A percentile compares a stretch with the other conserved stretches of the same genome.
These are phyloP conservation scores for Chrysomallon squamiferum DNA, from an alignment of 1,140 invertebrate species.

Conservation along the genomic window DNA sequence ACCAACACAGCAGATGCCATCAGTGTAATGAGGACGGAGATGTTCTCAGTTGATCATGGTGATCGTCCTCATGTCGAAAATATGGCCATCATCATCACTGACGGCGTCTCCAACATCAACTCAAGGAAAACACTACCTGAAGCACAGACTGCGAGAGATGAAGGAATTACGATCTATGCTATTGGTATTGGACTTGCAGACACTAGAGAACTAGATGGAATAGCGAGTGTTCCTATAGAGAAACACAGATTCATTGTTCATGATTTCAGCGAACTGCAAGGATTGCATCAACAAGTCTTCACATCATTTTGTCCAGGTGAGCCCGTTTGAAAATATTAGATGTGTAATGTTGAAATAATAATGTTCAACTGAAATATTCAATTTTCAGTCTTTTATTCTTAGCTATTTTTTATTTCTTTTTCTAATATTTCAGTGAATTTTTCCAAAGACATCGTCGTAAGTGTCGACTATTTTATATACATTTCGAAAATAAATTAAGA, in stretches of 20 bases:
- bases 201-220: conserved; percentile 27
- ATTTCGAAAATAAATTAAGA: too few relatives aligned
- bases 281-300: conserved; percentile 33
- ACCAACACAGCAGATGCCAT: conserved; percentile 28
- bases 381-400: too few relatives aligned
- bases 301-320: conserved; percentile 30
- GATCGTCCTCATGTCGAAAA: conserved; percentile 37
- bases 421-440: too few relatives aligned
- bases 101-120: conserved; percentile 50
- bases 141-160: conserved; percentile 20
- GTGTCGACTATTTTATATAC: too few relatives aligned
- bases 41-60: conserved; percentile 30
- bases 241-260: conserved; percentile 26
- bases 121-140: conserved; percentile 37
- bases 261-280: conserved; percentile 31
- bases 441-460: too few relatives aligned
- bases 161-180: conserved; percentile 32
- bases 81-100: conserved; percentile 46
- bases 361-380: too few relatives aligned
- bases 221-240: conserved; percentile 14
- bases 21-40: conserved; percentile 11
- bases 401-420: too few relatives aligned
- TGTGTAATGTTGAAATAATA: too few relatives aligned
- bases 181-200: conserved; percentile 36
- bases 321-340: too few relatives aligned